These are phyloP conservation scores for Mus spicilegus DNA, from an alignment of 2,113 vertebrate species.

Conservation along the genomic window DNA sequence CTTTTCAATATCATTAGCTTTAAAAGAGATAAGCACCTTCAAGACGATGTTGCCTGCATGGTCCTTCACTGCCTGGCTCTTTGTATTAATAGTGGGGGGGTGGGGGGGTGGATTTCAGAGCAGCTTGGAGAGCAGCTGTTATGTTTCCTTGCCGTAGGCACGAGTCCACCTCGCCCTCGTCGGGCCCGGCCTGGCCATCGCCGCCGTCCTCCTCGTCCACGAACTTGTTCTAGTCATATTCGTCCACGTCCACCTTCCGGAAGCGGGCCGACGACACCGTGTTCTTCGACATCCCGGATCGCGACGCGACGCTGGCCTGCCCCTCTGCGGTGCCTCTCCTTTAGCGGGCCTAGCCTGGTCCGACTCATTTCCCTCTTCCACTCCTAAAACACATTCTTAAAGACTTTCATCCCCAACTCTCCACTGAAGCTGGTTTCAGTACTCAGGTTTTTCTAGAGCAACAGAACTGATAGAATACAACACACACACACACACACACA, in stretches of 20 bases:
- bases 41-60: slow-evolving; percentile 96
- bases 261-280: slow-evolving; percentile 92
- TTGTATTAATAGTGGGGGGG: slow-evolving; percentile 91
- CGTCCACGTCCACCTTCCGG: slow-evolving; percentile 96
- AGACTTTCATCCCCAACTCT: not conserved
- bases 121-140: slow-evolving; percentile 95
- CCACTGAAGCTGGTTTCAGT: not conserved
- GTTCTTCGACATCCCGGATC: slow-evolving; percentile 91
- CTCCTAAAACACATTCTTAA: not conserved
- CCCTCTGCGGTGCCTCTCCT: not conserved
- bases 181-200: slow-evolving; percentile 95
- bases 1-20: slow-evolving; percentile 97
- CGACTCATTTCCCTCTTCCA: slow-evolving; percentile 81
- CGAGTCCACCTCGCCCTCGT: slow-evolving; percentile 96
- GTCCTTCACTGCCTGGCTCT: slow-evolving; percentile 98
- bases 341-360: not conserved
- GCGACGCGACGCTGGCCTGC: slow-evolving; percentile 22
- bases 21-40: slow-evolving; percentile 98
- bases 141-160: slow-evolving; percentile 97
- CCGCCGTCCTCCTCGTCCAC: slow-evolving; percentile 97
- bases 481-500: not conserved
- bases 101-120: slow-evolving; percentile 96
- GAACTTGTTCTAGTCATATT: slow-evolving; percentile 99
- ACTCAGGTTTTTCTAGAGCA: not conserved
- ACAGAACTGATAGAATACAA: not conserved